Percentiles rank a stretch among this genome's conserved stretches.
These are phyloP conservation scores for Trissolcus basalis DNA, from an alignment of 1,140 invertebrate species.

Conservation along the genomic window DNA sequence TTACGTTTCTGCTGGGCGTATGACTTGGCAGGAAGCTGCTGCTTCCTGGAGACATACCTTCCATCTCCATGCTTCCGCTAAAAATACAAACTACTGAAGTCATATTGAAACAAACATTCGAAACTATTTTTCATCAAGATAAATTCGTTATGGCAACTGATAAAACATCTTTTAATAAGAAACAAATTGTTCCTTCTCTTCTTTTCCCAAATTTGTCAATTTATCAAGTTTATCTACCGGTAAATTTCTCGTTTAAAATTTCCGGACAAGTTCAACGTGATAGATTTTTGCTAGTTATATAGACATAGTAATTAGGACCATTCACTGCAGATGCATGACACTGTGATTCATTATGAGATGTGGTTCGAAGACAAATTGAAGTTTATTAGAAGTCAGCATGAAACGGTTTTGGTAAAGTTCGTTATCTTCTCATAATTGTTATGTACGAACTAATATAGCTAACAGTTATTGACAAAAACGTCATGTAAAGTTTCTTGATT, in stretches of 20 bases:
- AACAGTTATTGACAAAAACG: constrained; percentile 8
- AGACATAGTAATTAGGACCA: no score
- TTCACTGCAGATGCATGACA: constrained; percentile 8
- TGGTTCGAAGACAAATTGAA: constrained; percentile 1
- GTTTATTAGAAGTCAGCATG: constrained; percentile 6
- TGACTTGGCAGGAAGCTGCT: constrained; percentile 74
- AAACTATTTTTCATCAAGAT: neutral
- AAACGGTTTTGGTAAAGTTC: neutral
- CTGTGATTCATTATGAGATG: constrained; percentile 9
- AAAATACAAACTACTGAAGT: constrained; percentile 58
- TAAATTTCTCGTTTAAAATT: no score
- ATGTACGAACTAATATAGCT: constrained; percentile 20
- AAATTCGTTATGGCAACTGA: no score
- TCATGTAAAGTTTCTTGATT: constrained; percentile 16
- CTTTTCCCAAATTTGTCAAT: no score
- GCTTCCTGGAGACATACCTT: constrained; percentile 77
- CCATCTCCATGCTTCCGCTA: constrained; percentile 86
- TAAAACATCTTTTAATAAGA: no score
- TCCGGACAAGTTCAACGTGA: no score
- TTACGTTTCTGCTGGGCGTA: constrained; percentile 76
- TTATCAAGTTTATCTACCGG: no score
- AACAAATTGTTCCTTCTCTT: no score
- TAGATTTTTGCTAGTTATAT: no score
- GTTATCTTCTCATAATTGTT: neutral
- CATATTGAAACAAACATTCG: constrained; percentile 31